Base-by-base conservation (phyloP, 2,888 invertebrate species). In the Dendrolimus pini region DNA sequence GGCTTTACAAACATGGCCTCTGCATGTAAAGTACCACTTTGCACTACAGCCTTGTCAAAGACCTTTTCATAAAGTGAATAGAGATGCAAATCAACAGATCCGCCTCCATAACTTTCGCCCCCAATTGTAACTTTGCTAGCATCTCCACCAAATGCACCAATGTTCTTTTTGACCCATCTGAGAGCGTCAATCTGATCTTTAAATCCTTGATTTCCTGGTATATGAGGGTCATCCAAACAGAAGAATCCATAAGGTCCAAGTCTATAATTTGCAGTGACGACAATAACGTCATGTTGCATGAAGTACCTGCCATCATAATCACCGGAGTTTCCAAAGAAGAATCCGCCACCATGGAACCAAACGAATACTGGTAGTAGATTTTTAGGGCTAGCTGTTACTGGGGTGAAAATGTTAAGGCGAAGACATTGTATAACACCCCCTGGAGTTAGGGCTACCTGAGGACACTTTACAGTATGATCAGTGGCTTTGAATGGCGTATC, bases 271-370 rank as follows among this genome's bases (percentile, higher is more conserved):
- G 67, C 70, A 41, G 72, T 72, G 7, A 79, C 59, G 0, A 85
- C 70, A 2, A 85, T 74, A 7, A 85, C 66, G 18, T 72, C 70
- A 12, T 81, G 74, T 64, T 70, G 64, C 55, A 71, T 69, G 56
- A 82, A 70, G 69, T 76, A 76, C 63, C 71, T 74, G 12, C 80
- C 77, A 2, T 75, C 80, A 52, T 77, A 79, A 59, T 77, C 69
- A 0, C 73, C 74, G 6, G 74, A 78, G 10, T 71, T 77, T 0
- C 87, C 86, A 1, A 68, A 61, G 0, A 66, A 56, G 18, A 85
- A 83, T 0, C 77, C 79, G 7, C 87, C 88, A 14, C 88, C 86
- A 30, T 83, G 69, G 59, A 87, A 82, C 82, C 82, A 87, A 1
- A 87, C 80, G 2, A 85, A 64, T 3, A 87, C 75, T 18, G 88